phyloP scores from a whole-genome alignment of 2,113 vertebrate genomes.

The Cariama cristata region DNA sequence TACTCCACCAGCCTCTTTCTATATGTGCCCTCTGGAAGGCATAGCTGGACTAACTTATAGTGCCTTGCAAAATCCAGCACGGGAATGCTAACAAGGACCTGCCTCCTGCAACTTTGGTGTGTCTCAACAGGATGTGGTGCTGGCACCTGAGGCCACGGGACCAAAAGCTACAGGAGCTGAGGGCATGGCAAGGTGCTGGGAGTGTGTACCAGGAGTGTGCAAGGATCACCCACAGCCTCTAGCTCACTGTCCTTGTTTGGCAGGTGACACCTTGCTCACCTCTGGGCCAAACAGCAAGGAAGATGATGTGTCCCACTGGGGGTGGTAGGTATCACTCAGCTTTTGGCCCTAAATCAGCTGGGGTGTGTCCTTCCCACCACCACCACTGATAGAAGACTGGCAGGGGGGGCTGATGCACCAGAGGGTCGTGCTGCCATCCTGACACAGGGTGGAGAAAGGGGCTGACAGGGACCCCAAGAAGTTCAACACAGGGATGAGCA shows the following conservation, averaged over 20 bases:
- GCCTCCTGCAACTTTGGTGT: not conserved
- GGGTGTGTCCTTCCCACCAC: not conserved
- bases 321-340: not conserved
- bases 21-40: not conserved
- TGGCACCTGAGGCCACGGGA: rapidly evolving
- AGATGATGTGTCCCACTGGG: not conserved
- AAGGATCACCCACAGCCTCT: not conserved
- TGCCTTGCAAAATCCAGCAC: not conserved
- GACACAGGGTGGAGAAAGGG: not conserved
- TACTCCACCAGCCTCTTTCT: not conserved
- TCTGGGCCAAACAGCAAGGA: not conserved
- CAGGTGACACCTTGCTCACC: not conserved
- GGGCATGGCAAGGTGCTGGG: not conserved
- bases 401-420: not conserved
- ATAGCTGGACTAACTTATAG: too few species aligned
- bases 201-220: rapidly evolving
- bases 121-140: not conserved
- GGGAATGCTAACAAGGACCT: not conserved
- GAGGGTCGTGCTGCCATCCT: not conserved
- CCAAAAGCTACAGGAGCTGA: not conserved
- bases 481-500: too few species aligned
- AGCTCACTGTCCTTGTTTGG: not conserved
- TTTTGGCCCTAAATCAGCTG: not conserved
- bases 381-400: too few species aligned
- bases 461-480: rapidly evolving